Evolutionary conservation across 1,140 invertebrate genomes (phyloP), one percentile per base, ranked within the genome.

Genomic region (Temnothorax longispinosus): DNA sequence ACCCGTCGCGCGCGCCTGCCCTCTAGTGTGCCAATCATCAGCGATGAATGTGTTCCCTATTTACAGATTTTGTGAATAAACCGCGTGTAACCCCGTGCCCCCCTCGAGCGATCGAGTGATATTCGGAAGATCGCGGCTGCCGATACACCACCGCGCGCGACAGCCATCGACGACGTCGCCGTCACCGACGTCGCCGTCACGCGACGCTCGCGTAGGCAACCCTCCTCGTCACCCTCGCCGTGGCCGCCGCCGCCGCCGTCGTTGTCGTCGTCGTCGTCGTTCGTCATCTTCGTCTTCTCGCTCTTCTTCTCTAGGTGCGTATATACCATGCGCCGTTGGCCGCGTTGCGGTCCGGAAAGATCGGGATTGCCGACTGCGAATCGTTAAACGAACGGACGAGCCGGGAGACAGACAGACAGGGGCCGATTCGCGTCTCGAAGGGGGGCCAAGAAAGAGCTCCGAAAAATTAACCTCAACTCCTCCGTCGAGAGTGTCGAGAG

Each of bases 21-120:
- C 94, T 95, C 94, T 95, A 91, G 91, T 91, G 94, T 92, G 41
- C 87, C 89, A 91, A 94, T 92, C 92, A 93, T 92, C 90, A 93
- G 89, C 90, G 88, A 93, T 93, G 85, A 92, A 91, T 88, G 87
- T 93, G 72, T 75, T 90, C 86, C 90, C 91, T 93, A 93, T 93
- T 93, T 92, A 89, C 92, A 92, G 91, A 84, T 92, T 92, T 90
- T 92, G 85, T 88, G 90, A 91, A 91, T 91, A 90, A 91, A 91
- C 58, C 84, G 89, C 77, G 89, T 84, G 90, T 78, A 90, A 75
- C 75, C 82, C 87, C 86, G 86, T 60, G 13, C n/a, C 41, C 32
- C 72, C 27, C 56, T 41, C 21, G 78, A 56, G 27, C 65, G 38
- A 18, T 50, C 41, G 69, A 38, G 41, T 13, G 15, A 54, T 47